phyloP scores from a whole-genome alignment of 2,113 vertebrate species.

The Charadrius vociferus region DNA sequence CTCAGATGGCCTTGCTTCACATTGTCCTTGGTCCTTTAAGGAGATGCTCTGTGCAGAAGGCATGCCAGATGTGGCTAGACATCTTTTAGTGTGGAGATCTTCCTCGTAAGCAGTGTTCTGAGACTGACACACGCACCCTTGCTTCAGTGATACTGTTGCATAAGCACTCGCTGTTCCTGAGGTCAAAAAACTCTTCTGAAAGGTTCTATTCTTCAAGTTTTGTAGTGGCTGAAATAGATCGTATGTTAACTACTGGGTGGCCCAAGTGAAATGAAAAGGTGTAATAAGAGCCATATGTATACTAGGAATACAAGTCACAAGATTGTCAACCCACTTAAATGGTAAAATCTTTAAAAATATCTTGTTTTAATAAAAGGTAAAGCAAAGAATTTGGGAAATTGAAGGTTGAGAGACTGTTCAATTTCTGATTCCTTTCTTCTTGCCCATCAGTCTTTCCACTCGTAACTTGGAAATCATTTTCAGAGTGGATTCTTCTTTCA shows the following conservation, averaged over 20 bases:
- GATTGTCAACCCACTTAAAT: neutral
- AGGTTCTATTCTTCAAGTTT: neutral
- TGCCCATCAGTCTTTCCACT: neutral
- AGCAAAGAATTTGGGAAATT: neutral
- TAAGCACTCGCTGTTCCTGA: neutral
- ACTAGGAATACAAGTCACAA: neutral
- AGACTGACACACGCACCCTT: neutral
- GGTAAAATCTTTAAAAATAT: neutral
- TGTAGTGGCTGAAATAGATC: neutral
- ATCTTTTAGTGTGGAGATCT: neutral
- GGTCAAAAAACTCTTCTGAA: neutral
- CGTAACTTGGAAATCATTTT: neutral
- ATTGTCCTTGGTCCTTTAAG: rapidly evolving
- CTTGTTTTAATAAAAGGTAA: neutral
- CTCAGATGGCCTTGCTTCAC: neutral
- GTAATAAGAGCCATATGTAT: neutral
- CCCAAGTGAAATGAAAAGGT: neutral
- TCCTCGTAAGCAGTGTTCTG: neutral
- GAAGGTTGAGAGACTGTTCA: neutral
- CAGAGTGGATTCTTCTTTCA: neutral
- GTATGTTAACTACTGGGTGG: neutral
- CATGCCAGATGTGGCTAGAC: rapidly evolving
- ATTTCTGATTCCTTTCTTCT: neutral
- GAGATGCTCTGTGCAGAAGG: neutral
- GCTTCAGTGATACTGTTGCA: neutral